Base-by-base conservation (phyloP, 2,113 vertebrate species). In the Apodemus sylvaticus region DNA sequence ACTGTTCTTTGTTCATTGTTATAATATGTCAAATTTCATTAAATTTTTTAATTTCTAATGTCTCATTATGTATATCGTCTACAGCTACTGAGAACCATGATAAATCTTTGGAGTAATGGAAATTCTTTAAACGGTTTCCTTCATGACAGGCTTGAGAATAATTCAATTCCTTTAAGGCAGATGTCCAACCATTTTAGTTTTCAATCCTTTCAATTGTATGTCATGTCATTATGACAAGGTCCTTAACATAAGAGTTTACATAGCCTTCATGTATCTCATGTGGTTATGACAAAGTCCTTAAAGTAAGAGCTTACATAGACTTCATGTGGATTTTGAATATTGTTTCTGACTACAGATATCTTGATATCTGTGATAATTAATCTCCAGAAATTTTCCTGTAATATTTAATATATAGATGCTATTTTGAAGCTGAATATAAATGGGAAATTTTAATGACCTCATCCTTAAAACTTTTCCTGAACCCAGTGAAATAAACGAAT, bases 161-260 rank as follows among this genome's bases (percentile, higher is more conserved):
- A 82, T 60, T 94, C 76, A 95, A 89, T 42, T 85, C 22, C 34
- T 90, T 86, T 82, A 39, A 90, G 78, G 7, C 26, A 92, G 74
- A 96, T 88, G 45, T 66, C 93, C 20, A 93, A 92, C 96, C 60
- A 88, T 66, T 93, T 77, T 78, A n/a, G 31, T 24, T 91, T 64
- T 90, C 66, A 85, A 76, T 94, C 24, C 29, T 95, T 93, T 82
- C 81, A 96, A 89, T 76, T 97, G 71, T 60, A 73, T 95, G 92
- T 94, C 71, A 95, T 93, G 58, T 55, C 45, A 48, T 95, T 97
- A 89, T 82, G 36, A 42, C 45, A 94, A 83, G 34, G 11, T 86
- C 17, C 55, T 94, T 58, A 16, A 66, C 48, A 10, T 79, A 2
- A 29, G 93, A 92, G 24, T 71, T 78, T 87, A n/a, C 51, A 64